phyloP scores from a whole-genome alignment of 2,888 invertebrate species.

The Hirtodrosophila cameraria region DNA sequence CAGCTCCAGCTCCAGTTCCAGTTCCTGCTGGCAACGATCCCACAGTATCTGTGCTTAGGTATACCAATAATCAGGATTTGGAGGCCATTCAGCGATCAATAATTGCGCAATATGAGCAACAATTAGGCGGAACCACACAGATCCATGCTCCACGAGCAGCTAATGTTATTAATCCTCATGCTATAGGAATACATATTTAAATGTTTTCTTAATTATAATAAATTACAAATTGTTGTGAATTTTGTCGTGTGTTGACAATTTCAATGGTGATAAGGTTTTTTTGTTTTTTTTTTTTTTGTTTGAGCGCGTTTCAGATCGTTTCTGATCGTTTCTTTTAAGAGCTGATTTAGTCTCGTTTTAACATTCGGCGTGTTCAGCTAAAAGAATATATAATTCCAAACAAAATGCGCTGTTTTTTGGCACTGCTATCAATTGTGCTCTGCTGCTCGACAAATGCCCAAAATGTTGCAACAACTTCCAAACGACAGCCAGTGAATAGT shows the following conservation, averaged over 20 bases:
- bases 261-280: slow-evolving; percentile 52
- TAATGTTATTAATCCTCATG: slow-evolving; percentile 58
- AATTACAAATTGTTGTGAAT: slow-evolving; percentile 45
- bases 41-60: slow-evolving; percentile 65
- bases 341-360: slow-evolving; percentile 52
- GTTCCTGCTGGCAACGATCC: slow-evolving; percentile 53
- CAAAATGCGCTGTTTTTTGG: slow-evolving; percentile 36
- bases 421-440: slow-evolving; percentile 29
- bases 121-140: slow-evolving; percentile 72
- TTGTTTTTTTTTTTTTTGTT: no score
- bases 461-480: neutral
- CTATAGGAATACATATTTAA: slow-evolving; percentile 57
- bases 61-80: slow-evolving; percentile 70
- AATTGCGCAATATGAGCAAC: slow-evolving; percentile 78
- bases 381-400: neutral
- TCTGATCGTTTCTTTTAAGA: slow-evolving; percentile 8
- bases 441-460: slow-evolving; percentile 16
- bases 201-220: slow-evolving; percentile 31
- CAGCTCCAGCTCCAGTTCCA: slow-evolving; percentile 31
- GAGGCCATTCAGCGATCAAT: slow-evolving; percentile 69
- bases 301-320: slow-evolving; percentile 16
- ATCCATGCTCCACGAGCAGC: slow-evolving; percentile 64
- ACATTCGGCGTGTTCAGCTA: slow-evolving; percentile 36
- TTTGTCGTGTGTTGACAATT: slow-evolving; percentile 23
- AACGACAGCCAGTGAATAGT: neutral